These are phyloP conservation scores for Polypedilum pembai DNA, from an alignment of 1,140 invertebrate genomes.

Conservation along the genomic window DNA sequence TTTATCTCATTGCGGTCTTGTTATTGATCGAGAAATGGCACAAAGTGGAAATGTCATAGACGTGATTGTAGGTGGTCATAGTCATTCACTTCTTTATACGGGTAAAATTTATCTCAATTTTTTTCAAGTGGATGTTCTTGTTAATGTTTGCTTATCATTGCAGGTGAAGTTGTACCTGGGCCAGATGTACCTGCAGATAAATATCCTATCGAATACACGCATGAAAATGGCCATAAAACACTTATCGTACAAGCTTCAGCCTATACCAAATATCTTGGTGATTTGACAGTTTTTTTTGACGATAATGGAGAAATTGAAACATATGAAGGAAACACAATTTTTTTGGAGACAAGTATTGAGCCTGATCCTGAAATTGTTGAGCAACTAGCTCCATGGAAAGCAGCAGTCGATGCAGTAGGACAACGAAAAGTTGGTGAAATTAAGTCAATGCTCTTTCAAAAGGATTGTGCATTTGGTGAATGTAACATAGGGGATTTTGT, in stretches of 20 bases:
- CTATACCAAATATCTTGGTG: constrained; percentile 66
- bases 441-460: constrained; percentile 50
- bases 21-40: constrained; percentile 64
- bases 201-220: constrained; percentile 60
- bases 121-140: no score
- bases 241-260: constrained; percentile 58
- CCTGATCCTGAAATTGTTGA: constrained; percentile 41
- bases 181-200: constrained; percentile 48
- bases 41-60: constrained; percentile 55
- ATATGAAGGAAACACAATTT: constrained; percentile 68
- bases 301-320: constrained; percentile 56
- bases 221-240: constrained; percentile 47
- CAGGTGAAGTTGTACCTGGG: constrained; percentile 48
- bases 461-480: constrained; percentile 52
- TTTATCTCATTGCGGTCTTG: constrained; percentile 67
- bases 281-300: constrained; percentile 65
- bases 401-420: constrained; percentile 50
- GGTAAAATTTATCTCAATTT: no score
- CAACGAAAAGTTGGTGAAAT: constrained; percentile 50
- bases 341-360: constrained; percentile 48
- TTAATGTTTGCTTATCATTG: no score
- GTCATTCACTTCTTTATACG: constrained; percentile 68
- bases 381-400: constrained; percentile 52
- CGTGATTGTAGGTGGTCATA: constrained; percentile 81
- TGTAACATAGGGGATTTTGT: constrained; percentile 71